Evolutionary conservation across 2,888 invertebrate species (phyloP), one percentile per base, ranked within the genome.

Genomic region (Drosophila suboccidentalis): DNA sequence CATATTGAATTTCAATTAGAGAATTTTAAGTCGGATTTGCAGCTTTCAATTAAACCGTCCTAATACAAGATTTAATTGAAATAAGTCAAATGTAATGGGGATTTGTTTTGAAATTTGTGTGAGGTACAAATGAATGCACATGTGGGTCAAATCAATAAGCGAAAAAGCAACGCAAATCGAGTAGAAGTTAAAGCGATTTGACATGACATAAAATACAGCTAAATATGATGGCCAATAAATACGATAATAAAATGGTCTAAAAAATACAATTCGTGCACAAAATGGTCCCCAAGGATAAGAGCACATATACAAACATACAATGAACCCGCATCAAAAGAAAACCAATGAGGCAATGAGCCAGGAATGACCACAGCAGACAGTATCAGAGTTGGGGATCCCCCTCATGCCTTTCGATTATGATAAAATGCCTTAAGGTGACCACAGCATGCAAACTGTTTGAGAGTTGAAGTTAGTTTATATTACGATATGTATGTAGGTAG

Each of bases 341-440:
- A 71, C 67, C 85, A 85, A 78, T 80, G 85, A 80, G 78, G 75
- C 83, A 82, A 76, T 59, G 70, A 69, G 76, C 60, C 75, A 64
- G 60, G 61, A 64, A 63, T 57, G 55, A 69, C 79, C 79, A 75
- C 75, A 79, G 79, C 61, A 79, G 79, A 67, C 57, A 66, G 51
- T 41, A 66, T 29, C 22, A 29, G 61, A 71, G 62, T 51, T 49
- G 50, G 41, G 34, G 29, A 60, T 38, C 53, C 53, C 34, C 29
- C 8, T 51, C 49, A 47, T 70, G 72, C 65, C 64, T 62, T 76
- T 76, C 81, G 85, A 87, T 87, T 85, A 85, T 85, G 85, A 84
- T 85, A 85, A 85, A 85, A 85, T 74, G 87, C 84, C 82, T 75
- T 76, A 49, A 87, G 87, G 82, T 87, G 76, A 78, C 84, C 78